These are phyloP conservation scores for Laticauda colubrina DNA, from an alignment of 2,113 vertebrate species.

Conservation along the genomic window DNA sequence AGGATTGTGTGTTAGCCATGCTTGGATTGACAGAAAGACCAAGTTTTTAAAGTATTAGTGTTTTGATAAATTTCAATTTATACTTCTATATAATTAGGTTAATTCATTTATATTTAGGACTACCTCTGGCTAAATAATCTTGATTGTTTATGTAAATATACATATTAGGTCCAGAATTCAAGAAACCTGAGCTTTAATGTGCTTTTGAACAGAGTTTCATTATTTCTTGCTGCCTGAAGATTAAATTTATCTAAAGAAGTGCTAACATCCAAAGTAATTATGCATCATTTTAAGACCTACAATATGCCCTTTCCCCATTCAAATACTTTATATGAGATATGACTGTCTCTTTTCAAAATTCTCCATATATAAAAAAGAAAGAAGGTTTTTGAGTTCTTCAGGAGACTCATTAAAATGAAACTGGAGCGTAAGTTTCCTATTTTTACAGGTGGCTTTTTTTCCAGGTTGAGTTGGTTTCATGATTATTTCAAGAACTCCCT, in stretches of 20 bases:
- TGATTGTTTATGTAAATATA: not conserved
- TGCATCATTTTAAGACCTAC: not conserved
- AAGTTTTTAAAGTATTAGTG: not conserved
- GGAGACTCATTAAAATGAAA: constrained; percentile 29
- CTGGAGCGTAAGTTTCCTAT: constrained; percentile 17
- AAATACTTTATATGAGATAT: not conserved
- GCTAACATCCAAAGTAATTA: not conserved
- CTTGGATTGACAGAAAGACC: not conserved
- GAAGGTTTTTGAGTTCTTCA: constrained; percentile 16
- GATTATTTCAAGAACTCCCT: not conserved
- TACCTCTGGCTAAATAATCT: not conserved
- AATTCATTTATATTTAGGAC: not conserved
- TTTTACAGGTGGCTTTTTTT: constrained; percentile 30
- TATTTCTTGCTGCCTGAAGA: not conserved
- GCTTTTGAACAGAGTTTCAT: not conserved
- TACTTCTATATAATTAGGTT: not conserved
- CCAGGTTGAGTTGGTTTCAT: constrained; percentile 4
- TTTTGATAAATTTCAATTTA: not conserved
- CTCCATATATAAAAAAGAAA: not conserved
- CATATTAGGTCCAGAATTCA: not conserved
- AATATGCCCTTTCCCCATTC: too few relatives aligned
- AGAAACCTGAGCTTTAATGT: not conserved
- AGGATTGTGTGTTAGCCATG: not conserved
- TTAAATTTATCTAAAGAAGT: not conserved
- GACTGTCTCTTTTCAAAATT: not conserved